Evolutionary conservation across 2,113 vertebrate species (phyloP), one percentile per base, ranked within the genome.

Genomic region (Hypocryptadius cinnamomeus): DNA sequence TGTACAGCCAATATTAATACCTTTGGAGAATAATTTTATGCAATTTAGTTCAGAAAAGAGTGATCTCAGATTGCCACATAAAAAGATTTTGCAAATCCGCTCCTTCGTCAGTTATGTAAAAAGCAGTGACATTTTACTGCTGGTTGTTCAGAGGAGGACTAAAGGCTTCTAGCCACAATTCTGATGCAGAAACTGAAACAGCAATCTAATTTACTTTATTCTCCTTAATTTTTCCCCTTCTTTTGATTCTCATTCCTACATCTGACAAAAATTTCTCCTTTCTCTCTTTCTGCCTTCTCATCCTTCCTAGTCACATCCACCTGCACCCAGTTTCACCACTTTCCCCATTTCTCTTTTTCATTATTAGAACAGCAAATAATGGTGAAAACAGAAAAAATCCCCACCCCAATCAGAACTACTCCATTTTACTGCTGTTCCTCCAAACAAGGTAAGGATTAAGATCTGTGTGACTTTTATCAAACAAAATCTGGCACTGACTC

Each of bases 1-100:
- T 89, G 85, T 82, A 73, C 30, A 94, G 90, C 66, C 83, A 94
- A 68, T 68, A 92, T 80, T 72, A 92, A 93, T 93, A 91, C 20
- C 91, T 66, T 72, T 83, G 61, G 82, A 90, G 33, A 93, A 73
- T 53, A 70, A 78, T 87, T 94, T 90, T 72, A 82, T 1, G 13
- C 79, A 77, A 83, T 72, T 87, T 82, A 88, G 22, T 80, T 79
- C 50, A 89, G 69, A 92, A 90, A 63, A 40, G 20, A 69, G 25
- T 47, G 76, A 87, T 60, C 27, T 74, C 47, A 37, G 50, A 85
- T 37, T 82, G 70, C 37, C 59, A 92, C 54, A 74, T 70, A 44
- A 85, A 65, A 65, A 51, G 42, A 53, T 71, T 87, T 70, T 77
- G 31, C 51, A 72, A 95, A 86, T 80, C 33, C 0, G 3, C 21